Evolutionary conservation across 2,888 invertebrate species (phyloP).

Genomic region (Eurytoma californica): DNA sequence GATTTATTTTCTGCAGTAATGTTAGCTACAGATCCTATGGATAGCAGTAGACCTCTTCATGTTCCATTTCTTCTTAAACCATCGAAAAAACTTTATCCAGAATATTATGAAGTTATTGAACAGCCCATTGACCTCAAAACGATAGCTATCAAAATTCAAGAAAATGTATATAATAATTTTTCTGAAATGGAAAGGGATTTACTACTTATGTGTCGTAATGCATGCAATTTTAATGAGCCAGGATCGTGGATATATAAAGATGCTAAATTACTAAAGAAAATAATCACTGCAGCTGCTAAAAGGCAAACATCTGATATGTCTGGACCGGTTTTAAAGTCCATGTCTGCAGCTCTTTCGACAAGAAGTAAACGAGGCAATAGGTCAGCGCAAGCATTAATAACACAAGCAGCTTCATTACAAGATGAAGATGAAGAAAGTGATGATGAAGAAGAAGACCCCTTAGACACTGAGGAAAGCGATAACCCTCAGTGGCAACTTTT

Average conservation of each 20-base stretch:
- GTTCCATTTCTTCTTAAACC: constrained; percentile 93
- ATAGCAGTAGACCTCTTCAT: constrained; percentile 88
- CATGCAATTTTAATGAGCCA: constrained; percentile 96
- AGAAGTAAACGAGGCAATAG: constrained; percentile 72
- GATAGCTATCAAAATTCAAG: constrained; percentile 93
- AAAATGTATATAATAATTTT: constrained; percentile 85
- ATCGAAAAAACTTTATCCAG: constrained; percentile 93
- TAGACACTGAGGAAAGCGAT: constrained; percentile 76
- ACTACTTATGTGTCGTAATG: constrained; percentile 93
- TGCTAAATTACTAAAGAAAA: constrained; percentile 91
- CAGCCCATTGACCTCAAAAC: constrained; percentile 95
- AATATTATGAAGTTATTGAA: constrained; percentile 95
- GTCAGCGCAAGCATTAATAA: constrained; percentile 77
- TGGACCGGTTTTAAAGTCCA: constrained; percentile 63
- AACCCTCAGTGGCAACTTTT: constrained; percentile 94
- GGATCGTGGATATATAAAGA: constrained; percentile 97
- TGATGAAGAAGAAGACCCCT: constrained; percentile 79
- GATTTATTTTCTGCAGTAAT: constrained; percentile 93
- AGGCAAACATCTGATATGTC: constrained; percentile 66
- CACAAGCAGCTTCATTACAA: constrained; percentile 79
- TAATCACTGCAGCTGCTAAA: constrained; percentile 76
- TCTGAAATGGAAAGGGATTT: constrained; percentile 93
- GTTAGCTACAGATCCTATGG: constrained; percentile 85
- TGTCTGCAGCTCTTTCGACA: constrained; percentile 68
- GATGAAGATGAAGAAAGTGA: constrained; percentile 81